Percentiles rank a stretch among this genome's conserved stretches.
phyloP scores from a whole-genome alignment of 2,888 invertebrate species.

The Disparrhopalites patrizii region DNA sequence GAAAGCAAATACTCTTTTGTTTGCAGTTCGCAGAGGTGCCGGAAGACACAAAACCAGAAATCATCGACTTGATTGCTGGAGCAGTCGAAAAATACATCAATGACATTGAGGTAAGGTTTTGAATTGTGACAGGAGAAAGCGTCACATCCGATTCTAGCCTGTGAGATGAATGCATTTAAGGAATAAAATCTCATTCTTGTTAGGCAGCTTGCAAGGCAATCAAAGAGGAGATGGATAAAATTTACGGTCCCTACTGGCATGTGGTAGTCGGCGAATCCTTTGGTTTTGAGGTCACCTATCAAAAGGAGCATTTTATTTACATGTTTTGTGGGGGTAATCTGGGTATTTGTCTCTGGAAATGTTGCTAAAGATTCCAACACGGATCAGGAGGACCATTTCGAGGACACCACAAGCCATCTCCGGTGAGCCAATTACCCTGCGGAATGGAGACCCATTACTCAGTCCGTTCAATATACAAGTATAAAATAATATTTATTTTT shows the following conservation, averaged over 20 bases:
- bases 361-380: slow-evolving; percentile 22
- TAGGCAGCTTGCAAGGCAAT: slow-evolving; percentile 88
- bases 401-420: too few species aligned
- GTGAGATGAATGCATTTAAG: background rate
- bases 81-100: slow-evolving; percentile 39
- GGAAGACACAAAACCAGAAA: slow-evolving; percentile 42
- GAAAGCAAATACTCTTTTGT: background rate
- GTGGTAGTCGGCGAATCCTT: slow-evolving; percentile 94
- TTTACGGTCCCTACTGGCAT: slow-evolving; percentile 91
- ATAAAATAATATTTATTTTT: too few species aligned
- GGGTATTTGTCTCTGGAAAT: slow-evolving; percentile 44
- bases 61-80: slow-evolving; percentile 42
- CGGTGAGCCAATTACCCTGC: too few species aligned
- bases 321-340: slow-evolving; percentile 63
- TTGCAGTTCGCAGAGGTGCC: slow-evolving; percentile 44
- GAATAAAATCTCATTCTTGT: slow-evolving; percentile 47
- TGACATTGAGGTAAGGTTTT: slow-evolving; percentile 34
- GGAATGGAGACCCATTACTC: too few species aligned
- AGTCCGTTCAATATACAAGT: too few species aligned
- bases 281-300: slow-evolving; percentile 88
- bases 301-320: slow-evolving; percentile 79
- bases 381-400: too few species aligned
- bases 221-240: slow-evolving; percentile 92
- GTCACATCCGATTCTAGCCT: too few species aligned
- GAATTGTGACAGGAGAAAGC: background rate